These are phyloP conservation scores for Corythaixoides concolor DNA, from an alignment of 2,113 vertebrate species.

Conservation along the genomic window DNA sequence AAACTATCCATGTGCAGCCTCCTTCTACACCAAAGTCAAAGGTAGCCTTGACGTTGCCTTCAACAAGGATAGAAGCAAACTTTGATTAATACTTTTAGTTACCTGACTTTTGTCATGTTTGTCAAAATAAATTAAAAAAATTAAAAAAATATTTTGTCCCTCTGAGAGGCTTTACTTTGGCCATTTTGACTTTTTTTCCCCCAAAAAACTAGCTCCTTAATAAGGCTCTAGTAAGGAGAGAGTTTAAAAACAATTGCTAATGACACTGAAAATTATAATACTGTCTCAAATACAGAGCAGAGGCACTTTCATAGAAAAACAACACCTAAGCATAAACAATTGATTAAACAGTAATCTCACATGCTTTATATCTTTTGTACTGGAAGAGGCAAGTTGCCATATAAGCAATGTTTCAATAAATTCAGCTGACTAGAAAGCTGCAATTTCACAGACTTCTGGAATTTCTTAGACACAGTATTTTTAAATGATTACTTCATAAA, in stretches of 20 bases:
- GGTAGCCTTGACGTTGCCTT: background rate
- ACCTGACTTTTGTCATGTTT: background rate
- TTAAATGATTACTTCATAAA: constrained; percentile 58
- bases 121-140: background rate
- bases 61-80: background rate
- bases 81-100: background rate
- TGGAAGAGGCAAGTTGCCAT: constrained; percentile 29
- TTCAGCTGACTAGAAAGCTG: constrained; percentile 46
- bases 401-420: constrained; percentile 46
- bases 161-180: background rate
- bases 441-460: constrained; percentile 59
- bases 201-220: background rate
- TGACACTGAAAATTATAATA: background rate
- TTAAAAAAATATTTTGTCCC: background rate
- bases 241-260: background rate
- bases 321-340: constrained; percentile 2
- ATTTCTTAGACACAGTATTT: constrained; percentile 47
- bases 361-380: background rate
- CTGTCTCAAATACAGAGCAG: background rate
- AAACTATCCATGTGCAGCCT: background rate
- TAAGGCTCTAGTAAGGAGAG: background rate
- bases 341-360: background rate
- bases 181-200: too few relatives aligned
- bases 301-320: constrained; percentile 2
- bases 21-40: background rate